phyloP scores from a whole-genome alignment of 1,140 invertebrate species.

The Pseudomyrmex flavicornis region DNA sequence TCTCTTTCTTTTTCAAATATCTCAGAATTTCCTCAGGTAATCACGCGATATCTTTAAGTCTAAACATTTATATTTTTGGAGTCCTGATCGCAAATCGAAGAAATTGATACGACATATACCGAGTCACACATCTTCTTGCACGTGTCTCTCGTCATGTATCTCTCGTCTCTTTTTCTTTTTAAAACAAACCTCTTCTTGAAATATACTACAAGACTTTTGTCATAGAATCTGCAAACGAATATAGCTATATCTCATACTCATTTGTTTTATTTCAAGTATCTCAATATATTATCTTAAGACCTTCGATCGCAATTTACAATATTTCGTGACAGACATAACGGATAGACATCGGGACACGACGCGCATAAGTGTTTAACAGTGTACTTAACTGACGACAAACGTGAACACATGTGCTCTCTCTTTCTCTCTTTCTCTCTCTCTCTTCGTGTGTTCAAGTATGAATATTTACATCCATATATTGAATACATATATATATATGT shows the following conservation, averaged over 20 bases:
- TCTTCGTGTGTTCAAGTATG: no score
- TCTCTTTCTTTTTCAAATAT: neutral
- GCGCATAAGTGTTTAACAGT: conserved; percentile 16
- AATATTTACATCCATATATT: neutral
- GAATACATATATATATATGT: conserved; percentile 20
- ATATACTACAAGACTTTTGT: neutral
- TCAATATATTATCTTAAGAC: conserved; percentile 10
- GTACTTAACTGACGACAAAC: conserved; percentile 13
- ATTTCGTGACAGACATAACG: neutral
- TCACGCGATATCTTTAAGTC: neutral
- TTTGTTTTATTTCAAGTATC: neutral
- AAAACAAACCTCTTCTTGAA: neutral
- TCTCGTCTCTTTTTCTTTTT: neutral
- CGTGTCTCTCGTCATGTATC: no score
- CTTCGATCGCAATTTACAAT: neutral
- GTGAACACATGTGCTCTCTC: neutral
- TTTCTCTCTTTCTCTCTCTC: no score
- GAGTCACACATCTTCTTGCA: neutral
- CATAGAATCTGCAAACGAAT: conserved; percentile 7
- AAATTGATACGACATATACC: neutral
- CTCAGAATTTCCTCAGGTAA: neutral
- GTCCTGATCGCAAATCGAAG: neutral
- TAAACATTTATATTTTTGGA: neutral
- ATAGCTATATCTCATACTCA: no score
- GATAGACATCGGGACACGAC: conserved; percentile 12